phyloP scores from a whole-genome alignment of 2,797 vertebrate species.

The Leptoclinus maculatus region DNA sequence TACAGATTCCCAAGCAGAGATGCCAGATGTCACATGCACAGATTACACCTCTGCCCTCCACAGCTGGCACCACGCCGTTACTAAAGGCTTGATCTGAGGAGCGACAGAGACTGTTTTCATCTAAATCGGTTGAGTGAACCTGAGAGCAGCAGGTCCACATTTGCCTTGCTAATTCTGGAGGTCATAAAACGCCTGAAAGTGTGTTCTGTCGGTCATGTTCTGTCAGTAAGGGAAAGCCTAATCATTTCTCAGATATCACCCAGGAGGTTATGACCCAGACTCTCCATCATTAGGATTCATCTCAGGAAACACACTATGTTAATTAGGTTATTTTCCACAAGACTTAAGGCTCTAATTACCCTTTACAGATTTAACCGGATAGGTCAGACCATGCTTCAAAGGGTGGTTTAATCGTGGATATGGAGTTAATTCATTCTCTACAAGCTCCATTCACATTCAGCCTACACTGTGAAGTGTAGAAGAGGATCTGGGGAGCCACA shows the following conservation, averaged over 20 bases:
- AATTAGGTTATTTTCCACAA: constrained; percentile 37
- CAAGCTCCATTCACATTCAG: constrained; percentile 14
- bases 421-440: constrained; percentile 24
- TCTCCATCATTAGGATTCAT: constrained; percentile 20
- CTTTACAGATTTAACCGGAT: constrained; percentile 31
- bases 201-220: neutral
- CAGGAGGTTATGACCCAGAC: constrained; percentile 5
- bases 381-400: constrained; percentile 40
- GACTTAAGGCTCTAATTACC: constrained; percentile 27
- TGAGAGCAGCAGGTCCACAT: neutral
- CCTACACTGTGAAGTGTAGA: neutral
- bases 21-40: neutral
- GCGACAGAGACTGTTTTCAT: neutral
- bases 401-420: neutral
- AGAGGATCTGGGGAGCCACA: neutral
- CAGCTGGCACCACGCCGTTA: neutral
- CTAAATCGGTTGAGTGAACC: neutral
- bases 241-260: constrained; percentile 2
- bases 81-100: neutral
- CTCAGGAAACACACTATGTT: constrained; percentile 20
- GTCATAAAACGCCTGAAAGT: neutral
- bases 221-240: neutral
- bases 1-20: neutral
- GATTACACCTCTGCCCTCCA: neutral
- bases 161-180: neutral